A percentile compares a stretch with the other conserved stretches of the same genome.
Conservation (phyloP, 1,140 invertebrate species). For the Bursaphelenchus mucronatus region DNA sequence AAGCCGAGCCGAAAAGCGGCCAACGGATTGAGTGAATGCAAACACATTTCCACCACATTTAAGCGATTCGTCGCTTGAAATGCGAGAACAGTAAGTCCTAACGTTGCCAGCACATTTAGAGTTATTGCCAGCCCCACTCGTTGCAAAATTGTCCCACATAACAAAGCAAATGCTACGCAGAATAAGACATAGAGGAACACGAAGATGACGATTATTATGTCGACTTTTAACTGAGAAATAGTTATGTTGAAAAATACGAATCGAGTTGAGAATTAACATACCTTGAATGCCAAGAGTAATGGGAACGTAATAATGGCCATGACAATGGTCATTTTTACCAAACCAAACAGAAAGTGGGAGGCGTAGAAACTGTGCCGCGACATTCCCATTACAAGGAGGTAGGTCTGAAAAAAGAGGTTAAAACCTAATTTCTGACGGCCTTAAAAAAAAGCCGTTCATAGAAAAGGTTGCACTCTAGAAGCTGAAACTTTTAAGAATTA, state of each 20-base stretch:
- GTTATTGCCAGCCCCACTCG: conserved; percentile 4
- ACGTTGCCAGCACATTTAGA: not conserved
- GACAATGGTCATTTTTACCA: conserved; percentile 16
- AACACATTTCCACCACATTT: not conserved
- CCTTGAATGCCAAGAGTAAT: not conserved
- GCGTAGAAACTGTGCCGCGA: conserved; percentile 10
- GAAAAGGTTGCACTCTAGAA: too few relatives aligned
- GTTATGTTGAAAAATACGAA: too few relatives aligned
- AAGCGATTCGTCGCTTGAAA: conserved; percentile 1
- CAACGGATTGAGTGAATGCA: conserved; percentile 8
- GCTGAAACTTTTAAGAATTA: too few relatives aligned
- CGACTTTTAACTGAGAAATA: too few relatives aligned
- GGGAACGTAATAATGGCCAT: conserved; percentile 10
- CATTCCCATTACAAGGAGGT: conserved; percentile 24
- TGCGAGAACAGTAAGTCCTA: not conserved
- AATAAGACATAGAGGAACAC: conserved; percentile 12
- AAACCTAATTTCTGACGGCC: too few relatives aligned
- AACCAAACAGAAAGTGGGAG: conserved; percentile 26
- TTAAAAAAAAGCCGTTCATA: too few relatives aligned
- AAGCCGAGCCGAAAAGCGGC: not conserved
- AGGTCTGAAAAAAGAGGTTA: not conserved
- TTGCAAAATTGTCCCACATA: conserved; percentile 6
- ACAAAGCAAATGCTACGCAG: not conserved
- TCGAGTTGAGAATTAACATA: not conserved
- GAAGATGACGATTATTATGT: conserved; percentile 10